Conservation (phyloP, 2,888 invertebrate genomes). For the Blera fallax region DNA sequence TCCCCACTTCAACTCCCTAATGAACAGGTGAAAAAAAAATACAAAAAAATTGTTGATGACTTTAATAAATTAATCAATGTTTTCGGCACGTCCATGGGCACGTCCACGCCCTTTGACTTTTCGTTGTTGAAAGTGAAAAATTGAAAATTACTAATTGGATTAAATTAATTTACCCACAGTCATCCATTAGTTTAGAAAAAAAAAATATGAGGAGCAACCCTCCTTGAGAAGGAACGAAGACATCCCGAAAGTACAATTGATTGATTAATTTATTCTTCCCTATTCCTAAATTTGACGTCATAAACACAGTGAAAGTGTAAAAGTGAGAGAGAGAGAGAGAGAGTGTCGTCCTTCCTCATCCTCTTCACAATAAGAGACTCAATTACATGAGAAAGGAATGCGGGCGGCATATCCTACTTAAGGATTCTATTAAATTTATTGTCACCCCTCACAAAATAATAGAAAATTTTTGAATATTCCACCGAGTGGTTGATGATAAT, state of each 20-base stretch:
- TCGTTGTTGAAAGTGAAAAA: conserved; percentile 37
- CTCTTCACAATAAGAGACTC: conserved; percentile 14
- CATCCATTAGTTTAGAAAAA: conserved; percentile 48
- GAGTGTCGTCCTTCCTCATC: neutral
- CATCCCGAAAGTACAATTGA: conserved; percentile 47
- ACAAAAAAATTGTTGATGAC: neutral
- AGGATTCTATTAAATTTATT: conserved; percentile 64
- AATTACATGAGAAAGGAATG: conserved; percentile 63
- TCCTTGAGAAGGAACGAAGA: neutral
- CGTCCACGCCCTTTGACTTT: conserved; percentile 14
- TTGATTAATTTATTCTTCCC: conserved; percentile 66
- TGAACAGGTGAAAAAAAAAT: neutral
- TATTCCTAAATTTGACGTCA: conserved; percentile 61
- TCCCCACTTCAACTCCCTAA: neutral
- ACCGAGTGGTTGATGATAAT: conserved; percentile 6
- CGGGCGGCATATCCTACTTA: conserved; percentile 55
- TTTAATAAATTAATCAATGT: conserved; percentile 37
- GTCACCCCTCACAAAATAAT: conserved; percentile 34
- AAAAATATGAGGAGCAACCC: conserved; percentile 13
- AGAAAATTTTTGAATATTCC: conserved; percentile 43
- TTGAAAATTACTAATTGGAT: conserved; percentile 59
- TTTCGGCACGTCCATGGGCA: neutral
- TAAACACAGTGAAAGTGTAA: conserved; percentile 34
- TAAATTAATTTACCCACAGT: conserved; percentile 53
- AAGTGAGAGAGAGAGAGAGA: neutral